These are phyloP conservation scores for Cerastis leucographa DNA, from an alignment of 2,888 invertebrate species.

Conservation along the genomic window DNA sequence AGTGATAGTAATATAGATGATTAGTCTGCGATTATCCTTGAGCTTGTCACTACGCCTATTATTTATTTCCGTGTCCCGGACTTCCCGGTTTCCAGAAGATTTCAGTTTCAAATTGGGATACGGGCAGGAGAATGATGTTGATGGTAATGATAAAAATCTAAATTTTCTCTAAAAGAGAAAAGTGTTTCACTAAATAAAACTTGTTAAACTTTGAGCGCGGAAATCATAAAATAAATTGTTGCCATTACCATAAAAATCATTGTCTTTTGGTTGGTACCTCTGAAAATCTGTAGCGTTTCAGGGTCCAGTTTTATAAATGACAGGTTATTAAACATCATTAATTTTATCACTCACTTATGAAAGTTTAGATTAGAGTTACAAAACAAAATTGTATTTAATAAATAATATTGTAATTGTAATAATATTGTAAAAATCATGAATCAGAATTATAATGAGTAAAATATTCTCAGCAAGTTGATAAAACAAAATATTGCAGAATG, in stretches of 20 bases:
- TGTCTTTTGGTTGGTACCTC: constrained; percentile 9
- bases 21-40: too few species aligned
- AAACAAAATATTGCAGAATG: constrained; percentile 20
- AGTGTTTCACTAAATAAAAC: background rate
- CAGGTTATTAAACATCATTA: background rate
- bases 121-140: background rate
- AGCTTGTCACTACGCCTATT: too few species aligned
- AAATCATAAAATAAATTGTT: background rate
- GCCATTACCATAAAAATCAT: background rate
- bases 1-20: too few species aligned
- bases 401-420: background rate
- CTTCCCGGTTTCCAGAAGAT: too few species aligned
- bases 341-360: background rate
- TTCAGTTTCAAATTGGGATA: too few species aligned
- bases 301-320: constrained; percentile 6
- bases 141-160: background rate
- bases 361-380: background rate
- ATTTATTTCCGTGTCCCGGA: too few species aligned
- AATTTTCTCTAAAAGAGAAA: background rate
- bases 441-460: background rate
- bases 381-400: background rate
- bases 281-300: constrained; percentile 6
- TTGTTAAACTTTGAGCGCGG: background rate
- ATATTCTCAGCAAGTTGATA: background rate
- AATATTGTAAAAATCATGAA: background rate